phyloP scores from a whole-genome alignment of 2,797 vertebrate genomes.

The Ficedula albicollis region DNA sequence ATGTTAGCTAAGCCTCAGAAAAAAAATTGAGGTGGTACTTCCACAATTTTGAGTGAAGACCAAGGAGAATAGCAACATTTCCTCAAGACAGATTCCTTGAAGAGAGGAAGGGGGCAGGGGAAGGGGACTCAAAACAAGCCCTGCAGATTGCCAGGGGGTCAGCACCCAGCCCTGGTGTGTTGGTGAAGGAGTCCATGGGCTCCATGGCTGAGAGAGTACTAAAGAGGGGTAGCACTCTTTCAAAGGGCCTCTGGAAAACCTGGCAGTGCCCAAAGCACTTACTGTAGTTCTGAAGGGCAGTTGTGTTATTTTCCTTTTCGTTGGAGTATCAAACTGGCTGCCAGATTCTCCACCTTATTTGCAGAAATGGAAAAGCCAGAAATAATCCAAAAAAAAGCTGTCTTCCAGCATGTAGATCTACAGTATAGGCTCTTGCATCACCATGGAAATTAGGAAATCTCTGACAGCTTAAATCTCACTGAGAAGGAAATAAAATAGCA shows the following conservation, averaged over 20 bases:
- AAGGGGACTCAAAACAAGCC: background rate
- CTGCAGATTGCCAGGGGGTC: background rate
- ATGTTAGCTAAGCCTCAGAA: rapidly evolving
- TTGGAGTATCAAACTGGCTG: background rate
- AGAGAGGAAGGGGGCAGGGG: background rate
- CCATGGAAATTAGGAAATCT: slow-evolving; percentile 15
- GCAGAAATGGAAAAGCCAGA: background rate
- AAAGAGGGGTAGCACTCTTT: background rate
- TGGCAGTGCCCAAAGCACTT: background rate
- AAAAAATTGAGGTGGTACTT: background rate
- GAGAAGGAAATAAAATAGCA: background rate
- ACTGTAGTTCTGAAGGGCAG: background rate
- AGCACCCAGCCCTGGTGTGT: background rate
- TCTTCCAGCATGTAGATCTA: background rate
- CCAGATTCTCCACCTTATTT: background rate
- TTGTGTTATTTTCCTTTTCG: background rate
- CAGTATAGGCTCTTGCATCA: background rate
- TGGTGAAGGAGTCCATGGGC: rapidly evolving
- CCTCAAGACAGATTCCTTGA: background rate
- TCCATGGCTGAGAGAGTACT: background rate
- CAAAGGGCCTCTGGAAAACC: background rate
- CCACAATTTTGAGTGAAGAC: background rate
- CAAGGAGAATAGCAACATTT: background rate
- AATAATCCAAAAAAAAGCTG: background rate
- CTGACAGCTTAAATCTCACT: background rate